Evolutionary conservation across 1,140 invertebrate species (phyloP), one percentile per base, ranked within the genome.

Genomic region (Drosophila sucinea): DNA sequence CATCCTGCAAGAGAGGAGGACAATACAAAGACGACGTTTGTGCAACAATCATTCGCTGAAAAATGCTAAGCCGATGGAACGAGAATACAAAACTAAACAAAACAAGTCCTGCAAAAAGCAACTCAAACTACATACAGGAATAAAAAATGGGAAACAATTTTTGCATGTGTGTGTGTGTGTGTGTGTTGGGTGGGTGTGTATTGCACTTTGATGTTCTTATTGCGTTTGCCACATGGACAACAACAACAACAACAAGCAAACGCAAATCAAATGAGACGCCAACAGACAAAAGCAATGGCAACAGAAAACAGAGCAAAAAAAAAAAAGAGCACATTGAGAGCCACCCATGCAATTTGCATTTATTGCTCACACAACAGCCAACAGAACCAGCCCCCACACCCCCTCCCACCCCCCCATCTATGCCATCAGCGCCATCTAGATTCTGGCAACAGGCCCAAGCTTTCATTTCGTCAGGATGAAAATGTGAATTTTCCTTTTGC

Each of bases 291-390:
- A 70, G 33, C 71, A 56, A 64, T 30, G 61, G 55, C 8, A 65
- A 64, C 10, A 32, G 10, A n/a, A 51, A 54, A 8, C 2, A 27
- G 25, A n/a, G 3, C 44, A 73, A 54, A 7, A 62, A 27, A 40
- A 56, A 44, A 40, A 54, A 33, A 10, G 8, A 82, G 82, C 74
- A 77, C 87, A 87, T 86, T 85, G 76, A 87, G 83, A 87, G 83
- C 83, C 83, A 84, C 83, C 83, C 83, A 86, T 86, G 83, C 83
- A 86, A 86, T 86, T 86, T 86, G 83, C 83, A 86, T 84, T 86
- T 86, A 87, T 86, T 82, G 83, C 83, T 27, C 44, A 25, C 44
- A 51, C 44, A 51, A 27, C 44, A 25, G 72, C 64, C 72, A 75
- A 74, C 62, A 17, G 10, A 67, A 35, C 32, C 29, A 60, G 1